Conservation (phyloP, 2,113 vertebrate species). For the Cololabis saira region DNA sequence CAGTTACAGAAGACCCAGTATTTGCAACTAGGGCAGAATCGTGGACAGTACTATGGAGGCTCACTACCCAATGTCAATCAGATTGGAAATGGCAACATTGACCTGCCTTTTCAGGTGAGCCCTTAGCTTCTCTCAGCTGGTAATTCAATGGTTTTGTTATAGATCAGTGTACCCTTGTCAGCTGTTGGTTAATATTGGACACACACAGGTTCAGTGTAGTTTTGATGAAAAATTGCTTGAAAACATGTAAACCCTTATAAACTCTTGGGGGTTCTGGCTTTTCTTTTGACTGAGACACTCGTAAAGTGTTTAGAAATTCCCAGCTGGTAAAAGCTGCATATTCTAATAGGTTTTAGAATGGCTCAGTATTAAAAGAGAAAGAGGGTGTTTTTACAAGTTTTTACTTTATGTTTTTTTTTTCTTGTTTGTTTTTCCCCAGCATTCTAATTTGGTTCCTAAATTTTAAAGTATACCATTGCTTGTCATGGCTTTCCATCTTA, state of each 20-base stretch:
- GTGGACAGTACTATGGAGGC: constrained; percentile 98
- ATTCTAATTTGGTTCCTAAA: constrained; percentile 61
- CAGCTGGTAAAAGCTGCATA: constrained; percentile 34
- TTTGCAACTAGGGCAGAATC: constrained; percentile 97
- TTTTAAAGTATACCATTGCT: constrained; percentile 74
- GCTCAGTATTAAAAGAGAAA: constrained; percentile 34
- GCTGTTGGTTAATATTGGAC: constrained; percentile 52
- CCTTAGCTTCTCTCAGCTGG: constrained; percentile 75
- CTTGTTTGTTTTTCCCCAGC: constrained; percentile 22
- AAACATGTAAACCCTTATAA: constrained; percentile 10
- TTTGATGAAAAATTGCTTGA: constrained; percentile 43
- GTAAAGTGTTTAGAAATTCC: constrained; percentile 35
- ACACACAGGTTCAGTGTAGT: constrained; percentile 28
- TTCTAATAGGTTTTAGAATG: constrained; percentile 28
- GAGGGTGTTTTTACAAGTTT: constrained; percentile 8
- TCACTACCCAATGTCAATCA: constrained; percentile 99
- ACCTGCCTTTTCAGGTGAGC: constrained; percentile 99
- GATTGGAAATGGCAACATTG: constrained; percentile 95
- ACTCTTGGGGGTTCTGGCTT: constrained; percentile 24
- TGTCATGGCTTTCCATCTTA: constrained; percentile 83
- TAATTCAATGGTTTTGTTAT: constrained; percentile 67
- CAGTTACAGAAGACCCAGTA: constrained; percentile 99
- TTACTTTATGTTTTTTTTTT: background rate
- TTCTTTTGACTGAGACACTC: constrained; percentile 11
- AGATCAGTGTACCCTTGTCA: constrained; percentile 50